Evolutionary conservation across 2,888 invertebrate species (phyloP), one percentile per base, ranked within the genome.

Genomic region (Imbricaverruca yamaguchii): DNA sequence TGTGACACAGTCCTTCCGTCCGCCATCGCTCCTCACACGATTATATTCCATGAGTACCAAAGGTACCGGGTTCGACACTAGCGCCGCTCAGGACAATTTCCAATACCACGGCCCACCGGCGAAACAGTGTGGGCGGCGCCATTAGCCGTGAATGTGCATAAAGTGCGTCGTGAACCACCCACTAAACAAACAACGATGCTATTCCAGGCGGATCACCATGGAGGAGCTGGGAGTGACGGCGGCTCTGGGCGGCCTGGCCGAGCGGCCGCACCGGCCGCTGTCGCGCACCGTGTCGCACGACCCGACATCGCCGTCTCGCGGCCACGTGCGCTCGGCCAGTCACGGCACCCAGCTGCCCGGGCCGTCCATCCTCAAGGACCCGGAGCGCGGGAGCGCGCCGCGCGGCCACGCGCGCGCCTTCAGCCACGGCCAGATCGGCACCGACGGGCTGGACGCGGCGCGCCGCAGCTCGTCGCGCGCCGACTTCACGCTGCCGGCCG

Each of bases 401-500:
- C 21, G 80, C 53, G 90, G 94, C 3, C 94, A 95, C 86, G 94
- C 94, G 86, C 90, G 94, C 82, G 95, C 95, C 80, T 92, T 94
- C 85, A 94, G 94, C 11, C 95, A 95, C 85, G 95, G 95, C 0
- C 94, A 94, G 88, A 94, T 95, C 83, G 91, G 91, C 82, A 93
- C 93, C 84, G 89, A 15, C 69, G 84, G 74, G 90, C 91, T 15
- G 93, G 93, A 0, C 9, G 57, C 18, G 1, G 79, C 57, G 57
- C 94, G 94, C 89, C 91, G 95, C 80, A 92, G 93, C 56, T 93
- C 93, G 82, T 94, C 94, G 83, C 93, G 93, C 86, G 95, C 95
- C 1, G 95, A 95, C 86, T 95, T 95, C 86, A 95, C 94, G 84
- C 89, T 95, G 83, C 95, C 95, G 0, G 93, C 94, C 0, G 94